phyloP scores from a whole-genome alignment of 92 coral and sea anemone genomes.

The Zoanthus sansibaricus region DNA sequence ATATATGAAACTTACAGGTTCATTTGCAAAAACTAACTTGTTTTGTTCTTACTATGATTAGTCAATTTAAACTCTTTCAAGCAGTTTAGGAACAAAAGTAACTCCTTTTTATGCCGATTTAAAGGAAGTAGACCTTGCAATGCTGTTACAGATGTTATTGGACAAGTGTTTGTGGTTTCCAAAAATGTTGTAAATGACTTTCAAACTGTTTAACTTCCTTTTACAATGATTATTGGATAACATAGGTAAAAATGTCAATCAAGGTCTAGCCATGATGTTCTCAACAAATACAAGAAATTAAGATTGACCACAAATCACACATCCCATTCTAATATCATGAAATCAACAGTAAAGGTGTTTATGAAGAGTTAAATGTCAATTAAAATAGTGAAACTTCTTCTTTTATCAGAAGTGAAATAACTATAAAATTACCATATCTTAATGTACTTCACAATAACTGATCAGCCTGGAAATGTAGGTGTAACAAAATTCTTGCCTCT shows the following conservation, averaged over 20 bases:
- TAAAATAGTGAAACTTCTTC: constrained; percentile 1
- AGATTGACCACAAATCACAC: constrained; percentile 33
- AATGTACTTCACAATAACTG: constrained; percentile 8
- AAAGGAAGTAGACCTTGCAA: neutral
- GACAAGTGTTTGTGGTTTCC: neutral
- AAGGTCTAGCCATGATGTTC: neutral
- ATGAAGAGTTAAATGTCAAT: constrained; percentile 8
- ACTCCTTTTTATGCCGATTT: neutral
- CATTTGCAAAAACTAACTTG: neutral
- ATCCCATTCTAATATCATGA: constrained; percentile 5
- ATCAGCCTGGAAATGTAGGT: neutral
- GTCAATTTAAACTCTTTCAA: neutral
- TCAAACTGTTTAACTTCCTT: neutral
- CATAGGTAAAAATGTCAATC: neutral
- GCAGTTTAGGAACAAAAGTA: neutral
- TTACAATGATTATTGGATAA: neutral
- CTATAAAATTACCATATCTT: neutral
- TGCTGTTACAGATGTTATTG: neutral
- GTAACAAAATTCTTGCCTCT: constrained; percentile 5
- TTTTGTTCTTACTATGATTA: neutral
- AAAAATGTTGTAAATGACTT: neutral
- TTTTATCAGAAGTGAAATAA: neutral
- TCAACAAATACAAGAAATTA: constrained; percentile 10
- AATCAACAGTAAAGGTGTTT: constrained; percentile 19
- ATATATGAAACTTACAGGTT: neutral